Percentiles rank a stretch among this genome's conserved stretches.
These are phyloP conservation scores for Corythoichthys haematopterus DNA, from an alignment of 2,113 vertebrate genomes.

Conservation along the genomic window DNA sequence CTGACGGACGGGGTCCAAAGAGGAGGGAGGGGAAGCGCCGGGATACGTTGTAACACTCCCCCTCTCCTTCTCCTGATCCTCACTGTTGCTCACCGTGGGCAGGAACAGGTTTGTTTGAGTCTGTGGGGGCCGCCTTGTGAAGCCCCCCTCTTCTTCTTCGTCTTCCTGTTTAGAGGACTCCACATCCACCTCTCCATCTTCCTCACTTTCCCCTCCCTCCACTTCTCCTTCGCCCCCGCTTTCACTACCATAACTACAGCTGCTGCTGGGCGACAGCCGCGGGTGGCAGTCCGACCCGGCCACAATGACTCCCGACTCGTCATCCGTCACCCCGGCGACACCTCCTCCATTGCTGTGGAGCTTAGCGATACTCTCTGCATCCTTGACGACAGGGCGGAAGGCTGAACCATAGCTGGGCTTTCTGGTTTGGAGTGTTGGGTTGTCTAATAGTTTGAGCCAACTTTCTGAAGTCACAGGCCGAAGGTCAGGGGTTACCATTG, in stretches of 20 bases:
- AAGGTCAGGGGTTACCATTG: conserved; percentile 59
- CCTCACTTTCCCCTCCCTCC: conserved; percentile 77
- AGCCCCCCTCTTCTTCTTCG: conserved; percentile 70
- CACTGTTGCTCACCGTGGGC: conserved; percentile 66
- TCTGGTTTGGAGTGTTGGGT: conserved; percentile 67
- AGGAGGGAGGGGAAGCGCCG: conserved; percentile 56
- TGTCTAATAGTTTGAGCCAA: conserved; percentile 75
- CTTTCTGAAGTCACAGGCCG: conserved; percentile 68
- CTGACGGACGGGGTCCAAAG: conserved; percentile 75
- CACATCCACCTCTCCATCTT: conserved; percentile 88
- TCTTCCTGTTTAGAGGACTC: conserved; percentile 86
- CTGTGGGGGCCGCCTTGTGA: conserved; percentile 43
- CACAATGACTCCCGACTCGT: conserved; percentile 62
- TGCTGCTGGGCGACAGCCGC: conserved; percentile 80
- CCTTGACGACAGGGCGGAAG: conserved; percentile 88
- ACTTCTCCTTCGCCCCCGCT: conserved; percentile 79
- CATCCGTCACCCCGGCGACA: conserved; percentile 55
- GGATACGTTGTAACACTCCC: conserved; percentile 56
- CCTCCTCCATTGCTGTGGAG: conserved; percentile 71
- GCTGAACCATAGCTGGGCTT: conserved; percentile 84
- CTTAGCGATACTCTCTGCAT: conserved; percentile 86
- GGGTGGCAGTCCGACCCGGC: conserved; percentile 62
- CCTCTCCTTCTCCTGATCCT: conserved; percentile 70
- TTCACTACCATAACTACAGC: conserved; percentile 87
- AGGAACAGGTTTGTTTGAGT: conserved; percentile 65